Percentiles rank a stretch among this genome's conserved stretches.
Evolutionary conservation across 2,888 invertebrate genomes (phyloP).

Genomic region (Theretra japonica): DNA sequence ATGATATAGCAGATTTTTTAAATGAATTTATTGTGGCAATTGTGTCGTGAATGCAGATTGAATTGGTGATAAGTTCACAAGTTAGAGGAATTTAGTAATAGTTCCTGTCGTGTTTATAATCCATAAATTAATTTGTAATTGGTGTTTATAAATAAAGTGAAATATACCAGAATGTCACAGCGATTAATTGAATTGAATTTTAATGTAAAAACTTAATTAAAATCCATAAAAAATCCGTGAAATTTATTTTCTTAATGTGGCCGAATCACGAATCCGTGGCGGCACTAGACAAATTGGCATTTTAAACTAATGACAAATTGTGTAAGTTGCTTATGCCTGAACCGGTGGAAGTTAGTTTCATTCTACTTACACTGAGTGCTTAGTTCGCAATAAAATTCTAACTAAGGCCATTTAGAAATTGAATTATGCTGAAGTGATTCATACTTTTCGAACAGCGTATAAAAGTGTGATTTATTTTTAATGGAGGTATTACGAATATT

Average conservation of each 20-base stretch:
- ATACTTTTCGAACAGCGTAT: constrained; percentile 30
- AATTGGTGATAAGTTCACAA: too few relatives aligned
- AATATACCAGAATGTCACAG: too few relatives aligned
- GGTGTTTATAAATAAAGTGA: too few relatives aligned
- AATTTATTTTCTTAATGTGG: constrained; percentile 34
- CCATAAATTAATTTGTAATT: too few relatives aligned
- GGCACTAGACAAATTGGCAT: constrained; percentile 28
- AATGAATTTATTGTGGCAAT: not conserved
- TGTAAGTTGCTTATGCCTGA: constrained; percentile 23
- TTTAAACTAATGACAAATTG: constrained; percentile 25
- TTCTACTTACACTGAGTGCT: constrained; percentile 29
- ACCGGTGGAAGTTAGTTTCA: constrained; percentile 9
- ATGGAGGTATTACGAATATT: constrained; percentile 45
- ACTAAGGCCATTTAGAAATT: constrained; percentile 31
- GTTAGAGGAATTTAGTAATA: too few relatives aligned
- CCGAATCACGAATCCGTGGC: constrained; percentile 31
- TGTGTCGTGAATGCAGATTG: not conserved
- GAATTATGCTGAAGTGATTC: constrained; percentile 31
- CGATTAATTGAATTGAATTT: too few relatives aligned
- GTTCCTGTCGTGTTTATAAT: too few relatives aligned
- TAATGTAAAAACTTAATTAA: too few relatives aligned
- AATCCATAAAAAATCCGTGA: constrained; percentile 1
- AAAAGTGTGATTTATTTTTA: constrained; percentile 48
- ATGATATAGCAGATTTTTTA: not conserved
- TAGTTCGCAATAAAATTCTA: constrained; percentile 30